Percentiles rank a stretch among this genome's conserved stretches.
phyloP scores from a whole-genome alignment of 92 coral and sea anemone genomes.

The Ricordea florida region DNA sequence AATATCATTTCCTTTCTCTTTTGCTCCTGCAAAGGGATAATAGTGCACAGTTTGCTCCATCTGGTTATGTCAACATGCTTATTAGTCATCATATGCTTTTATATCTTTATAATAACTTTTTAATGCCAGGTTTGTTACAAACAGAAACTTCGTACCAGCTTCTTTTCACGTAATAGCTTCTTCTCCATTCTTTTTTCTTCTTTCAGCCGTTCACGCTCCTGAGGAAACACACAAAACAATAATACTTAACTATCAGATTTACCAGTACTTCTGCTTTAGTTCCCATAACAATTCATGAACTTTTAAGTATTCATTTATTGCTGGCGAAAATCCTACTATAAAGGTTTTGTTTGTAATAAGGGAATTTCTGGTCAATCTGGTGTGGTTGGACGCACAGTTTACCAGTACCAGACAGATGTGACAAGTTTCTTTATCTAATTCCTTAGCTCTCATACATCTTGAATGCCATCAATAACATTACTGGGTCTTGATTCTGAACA shows the following conservation, averaged over 20 bases:
- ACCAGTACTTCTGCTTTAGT: neutral
- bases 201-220: conserved; percentile 91
- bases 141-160: conserved; percentile 75
- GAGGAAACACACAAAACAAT: neutral
- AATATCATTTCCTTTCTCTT: conserved; percentile 96
- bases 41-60: neutral
- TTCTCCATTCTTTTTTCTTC: conserved; percentile 96
- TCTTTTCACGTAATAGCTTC: conserved; percentile 86
- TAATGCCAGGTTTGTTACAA: neutral
- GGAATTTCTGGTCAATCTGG: too few species aligned
- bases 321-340: too few species aligned
- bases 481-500: too few species aligned
- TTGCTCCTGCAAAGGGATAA: conserved; percentile 68
- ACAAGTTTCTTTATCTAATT: too few species aligned
- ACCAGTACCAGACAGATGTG: too few species aligned
- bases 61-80: neutral
- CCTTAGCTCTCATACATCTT: too few species aligned
- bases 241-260: neutral
- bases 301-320: neutral
- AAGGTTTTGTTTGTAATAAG: too few species aligned
- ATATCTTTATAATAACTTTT: neutral
- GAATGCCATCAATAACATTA: too few species aligned
- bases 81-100: neutral
- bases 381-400: too few species aligned
- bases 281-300: neutral